Conservation (phyloP, 2,888 invertebrate genomes). For the Cephus pulcher region DNA sequence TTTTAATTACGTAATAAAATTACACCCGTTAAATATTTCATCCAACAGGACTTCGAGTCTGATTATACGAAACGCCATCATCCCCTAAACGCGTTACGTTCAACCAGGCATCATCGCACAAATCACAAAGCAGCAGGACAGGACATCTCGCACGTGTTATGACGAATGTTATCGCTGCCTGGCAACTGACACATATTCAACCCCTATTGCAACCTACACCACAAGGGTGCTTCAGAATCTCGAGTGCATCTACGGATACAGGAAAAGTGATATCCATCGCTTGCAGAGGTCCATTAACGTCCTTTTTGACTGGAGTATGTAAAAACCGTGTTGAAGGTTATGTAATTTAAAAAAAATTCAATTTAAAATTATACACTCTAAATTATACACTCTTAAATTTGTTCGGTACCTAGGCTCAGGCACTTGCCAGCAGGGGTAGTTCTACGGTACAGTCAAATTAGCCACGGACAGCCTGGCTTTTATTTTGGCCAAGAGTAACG, state of each 20-base stretch:
- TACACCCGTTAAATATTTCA: not conserved
- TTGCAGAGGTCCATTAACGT: slow-evolving; percentile 49
- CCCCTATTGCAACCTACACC: slow-evolving; percentile 46
- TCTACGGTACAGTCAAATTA: not conserved
- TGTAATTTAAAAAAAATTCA: not conserved
- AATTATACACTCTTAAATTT: not conserved
- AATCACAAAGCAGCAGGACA: not conserved
- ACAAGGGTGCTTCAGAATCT: slow-evolving; percentile 48
- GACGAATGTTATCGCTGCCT: slow-evolving; percentile 64
- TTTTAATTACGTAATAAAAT: not conserved
- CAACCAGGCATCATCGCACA: not conserved
- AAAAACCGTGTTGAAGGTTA: not conserved
- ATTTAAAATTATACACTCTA: not conserved
- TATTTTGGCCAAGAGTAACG: slow-evolving; percentile 1
- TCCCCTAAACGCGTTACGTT: not conserved
- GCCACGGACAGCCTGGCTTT: not conserved
- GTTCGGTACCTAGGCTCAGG: not conserved
- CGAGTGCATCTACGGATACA: slow-evolving; percentile 34
- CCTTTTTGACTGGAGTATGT: not conserved
- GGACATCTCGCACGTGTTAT: slow-evolving; percentile 28
- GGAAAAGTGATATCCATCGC: slow-evolving; percentile 51
- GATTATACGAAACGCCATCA: not conserved
- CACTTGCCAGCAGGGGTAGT: not conserved
- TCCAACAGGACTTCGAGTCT: not conserved
- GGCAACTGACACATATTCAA: slow-evolving; percentile 60